These are phyloP conservation scores for Chironomus riparius DNA, from an alignment of 2,888 invertebrate species.

Conservation along the genomic window DNA sequence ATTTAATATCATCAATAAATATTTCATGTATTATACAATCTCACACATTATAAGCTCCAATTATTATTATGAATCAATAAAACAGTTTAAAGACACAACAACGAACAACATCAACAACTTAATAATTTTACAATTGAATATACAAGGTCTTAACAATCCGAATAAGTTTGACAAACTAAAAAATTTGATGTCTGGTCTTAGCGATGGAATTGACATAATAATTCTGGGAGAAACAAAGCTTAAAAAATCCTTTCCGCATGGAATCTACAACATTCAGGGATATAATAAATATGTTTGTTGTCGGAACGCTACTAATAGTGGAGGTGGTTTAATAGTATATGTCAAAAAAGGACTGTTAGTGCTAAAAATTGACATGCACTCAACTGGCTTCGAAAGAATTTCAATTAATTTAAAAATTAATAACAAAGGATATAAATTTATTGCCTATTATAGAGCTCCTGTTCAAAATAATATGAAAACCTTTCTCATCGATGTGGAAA, in stretches of 20 bases:
- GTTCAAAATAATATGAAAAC: too few species aligned
- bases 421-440: background rate
- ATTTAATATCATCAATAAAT: too few species aligned
- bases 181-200: background rate
- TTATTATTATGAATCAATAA: background rate
- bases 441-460: too few species aligned
- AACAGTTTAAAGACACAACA: background rate
- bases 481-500: background rate
- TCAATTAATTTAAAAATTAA: background rate
- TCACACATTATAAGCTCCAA: background rate
- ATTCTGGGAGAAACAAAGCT: background rate
- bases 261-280: background rate
- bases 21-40: too few species aligned
- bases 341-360: background rate
- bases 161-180: background rate
- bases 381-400: background rate
- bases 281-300: background rate
- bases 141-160: too few species aligned
- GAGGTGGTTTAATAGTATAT: background rate
- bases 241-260: background rate
- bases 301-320: background rate
- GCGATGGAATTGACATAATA: background rate
- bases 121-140: background rate
- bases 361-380: background rate
- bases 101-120: background rate